These are phyloP conservation scores for Hylaeus volcanicus DNA, from an alignment of 1,140 invertebrate species.

Conservation along the genomic window DNA sequence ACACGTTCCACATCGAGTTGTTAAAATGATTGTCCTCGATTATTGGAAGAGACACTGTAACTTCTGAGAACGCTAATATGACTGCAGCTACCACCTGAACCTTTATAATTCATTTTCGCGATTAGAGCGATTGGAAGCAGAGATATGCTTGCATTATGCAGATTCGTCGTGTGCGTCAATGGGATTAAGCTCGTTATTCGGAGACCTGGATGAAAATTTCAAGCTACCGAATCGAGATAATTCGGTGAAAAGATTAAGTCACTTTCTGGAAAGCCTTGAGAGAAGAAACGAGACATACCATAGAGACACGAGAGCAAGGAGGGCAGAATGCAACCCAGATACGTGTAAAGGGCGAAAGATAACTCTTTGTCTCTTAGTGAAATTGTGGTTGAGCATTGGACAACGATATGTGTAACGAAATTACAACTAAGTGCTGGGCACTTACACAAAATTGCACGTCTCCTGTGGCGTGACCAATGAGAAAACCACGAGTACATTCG, in stretches of 20 bases:
- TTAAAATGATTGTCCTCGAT: background rate
- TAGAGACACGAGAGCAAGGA: background rate
- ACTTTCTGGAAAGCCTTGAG: background rate
- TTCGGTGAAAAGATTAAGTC: too few species aligned
- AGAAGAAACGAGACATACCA: too few species aligned
- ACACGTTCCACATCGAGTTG: background rate
- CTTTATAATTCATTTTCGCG: slow-evolving; percentile 50
- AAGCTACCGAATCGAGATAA: slow-evolving; percentile 27
- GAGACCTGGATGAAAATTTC: slow-evolving; percentile 49
- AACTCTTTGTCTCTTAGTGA: background rate
- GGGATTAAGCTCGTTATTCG: slow-evolving; percentile 52
- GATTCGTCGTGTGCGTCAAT: slow-evolving; percentile 35
- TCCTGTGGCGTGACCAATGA: slow-evolving; percentile 10
- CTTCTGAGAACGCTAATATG: background rate
- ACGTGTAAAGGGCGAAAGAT: background rate
- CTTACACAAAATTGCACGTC: slow-evolving; percentile 8
- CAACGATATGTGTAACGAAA: background rate
- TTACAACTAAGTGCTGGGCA: background rate
- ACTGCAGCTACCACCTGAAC: background rate
- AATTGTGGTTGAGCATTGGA: background rate
- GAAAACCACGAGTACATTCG: background rate
- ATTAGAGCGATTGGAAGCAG: slow-evolving; percentile 41
- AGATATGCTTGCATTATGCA: slow-evolving; percentile 55
- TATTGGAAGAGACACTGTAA: background rate
- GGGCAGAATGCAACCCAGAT: background rate